Conservation (phyloP, 1,140 invertebrate genomes). For the Asobara japonica region DNA sequence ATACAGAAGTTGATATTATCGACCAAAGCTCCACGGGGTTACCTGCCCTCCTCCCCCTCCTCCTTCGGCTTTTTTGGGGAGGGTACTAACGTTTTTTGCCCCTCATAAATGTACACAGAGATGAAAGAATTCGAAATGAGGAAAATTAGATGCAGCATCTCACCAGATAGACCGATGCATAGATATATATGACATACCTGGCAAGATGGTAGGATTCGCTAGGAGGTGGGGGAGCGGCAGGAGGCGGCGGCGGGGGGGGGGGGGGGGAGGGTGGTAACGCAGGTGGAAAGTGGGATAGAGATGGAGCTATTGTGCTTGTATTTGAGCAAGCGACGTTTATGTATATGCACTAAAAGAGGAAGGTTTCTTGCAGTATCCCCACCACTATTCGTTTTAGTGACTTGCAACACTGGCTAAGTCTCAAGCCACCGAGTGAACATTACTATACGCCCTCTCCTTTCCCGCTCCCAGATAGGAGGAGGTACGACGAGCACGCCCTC, state of each 20-base stretch:
- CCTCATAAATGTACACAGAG: background rate
- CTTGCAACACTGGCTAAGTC: constrained; percentile 45
- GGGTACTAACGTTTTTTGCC: too few relatives aligned
- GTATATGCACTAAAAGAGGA: constrained; percentile 16
- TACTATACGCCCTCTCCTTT: constrained; percentile 60
- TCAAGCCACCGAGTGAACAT: constrained; percentile 52
- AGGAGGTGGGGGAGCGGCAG: constrained; percentile 18
- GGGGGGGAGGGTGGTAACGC: constrained; percentile 27
- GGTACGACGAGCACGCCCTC: constrained; percentile 59
- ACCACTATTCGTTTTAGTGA: constrained; percentile 47
- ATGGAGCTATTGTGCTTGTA: constrained; percentile 16
- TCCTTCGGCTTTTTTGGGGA: too few relatives aligned
- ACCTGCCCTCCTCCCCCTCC: too few relatives aligned
- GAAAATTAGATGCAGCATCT: background rate
- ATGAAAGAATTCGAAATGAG: constrained; percentile 20
- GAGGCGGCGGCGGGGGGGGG: constrained; percentile 16
- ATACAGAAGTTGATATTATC: too few relatives aligned
- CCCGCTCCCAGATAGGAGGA: constrained; percentile 56
- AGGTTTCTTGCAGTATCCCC: constrained; percentile 34
- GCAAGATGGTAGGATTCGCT: background rate
- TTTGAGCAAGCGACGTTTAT: background rate
- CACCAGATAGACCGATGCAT: background rate
- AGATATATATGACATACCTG: background rate
- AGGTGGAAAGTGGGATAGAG: constrained; percentile 52
- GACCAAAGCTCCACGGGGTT: too few relatives aligned